These are phyloP conservation scores for Haemorhous mexicanus DNA, from an alignment of 2,113 vertebrate species.

Conservation along the genomic window DNA sequence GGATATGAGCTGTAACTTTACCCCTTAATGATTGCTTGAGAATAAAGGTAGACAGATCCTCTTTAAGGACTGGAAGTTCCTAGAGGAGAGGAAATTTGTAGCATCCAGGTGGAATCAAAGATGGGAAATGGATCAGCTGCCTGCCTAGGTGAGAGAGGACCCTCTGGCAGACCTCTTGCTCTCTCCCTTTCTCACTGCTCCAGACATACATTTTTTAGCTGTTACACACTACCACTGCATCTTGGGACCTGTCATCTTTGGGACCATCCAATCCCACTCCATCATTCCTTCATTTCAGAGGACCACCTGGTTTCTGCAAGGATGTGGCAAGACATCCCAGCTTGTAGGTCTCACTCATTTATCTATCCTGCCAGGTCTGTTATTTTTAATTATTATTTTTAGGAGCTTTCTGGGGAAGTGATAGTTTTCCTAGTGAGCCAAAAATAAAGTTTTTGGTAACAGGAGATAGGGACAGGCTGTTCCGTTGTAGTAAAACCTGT, in stretches of 20 bases:
- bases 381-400: slow-evolving; percentile 49
- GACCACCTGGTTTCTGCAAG: background rate
- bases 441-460: background rate
- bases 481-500: slow-evolving; percentile 23
- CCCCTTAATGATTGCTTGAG: background rate
- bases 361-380: background rate
- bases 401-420: slow-evolving; percentile 35
- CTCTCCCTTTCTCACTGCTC: background rate
- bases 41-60: background rate
- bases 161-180: background rate
- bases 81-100: background rate
- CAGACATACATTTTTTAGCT: background rate
- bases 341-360: slow-evolving; percentile 19
- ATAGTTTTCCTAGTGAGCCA: slow-evolving; percentile 43
- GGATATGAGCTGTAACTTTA: background rate
- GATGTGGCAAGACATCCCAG: background rate
- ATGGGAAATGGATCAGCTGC: background rate
- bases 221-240: background rate
- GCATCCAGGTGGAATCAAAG: background rate
- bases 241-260: background rate
- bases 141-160: background rate
- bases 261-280: background rate
- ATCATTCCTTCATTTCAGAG: background rate
- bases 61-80: background rate
- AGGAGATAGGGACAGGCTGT: background rate